Percentiles rank a stretch among this genome's conserved stretches.
These are phyloP conservation scores for Ailuropoda melanoleuca DNA, from an alignment of 2,113 vertebrate species.

Conservation along the genomic window DNA sequence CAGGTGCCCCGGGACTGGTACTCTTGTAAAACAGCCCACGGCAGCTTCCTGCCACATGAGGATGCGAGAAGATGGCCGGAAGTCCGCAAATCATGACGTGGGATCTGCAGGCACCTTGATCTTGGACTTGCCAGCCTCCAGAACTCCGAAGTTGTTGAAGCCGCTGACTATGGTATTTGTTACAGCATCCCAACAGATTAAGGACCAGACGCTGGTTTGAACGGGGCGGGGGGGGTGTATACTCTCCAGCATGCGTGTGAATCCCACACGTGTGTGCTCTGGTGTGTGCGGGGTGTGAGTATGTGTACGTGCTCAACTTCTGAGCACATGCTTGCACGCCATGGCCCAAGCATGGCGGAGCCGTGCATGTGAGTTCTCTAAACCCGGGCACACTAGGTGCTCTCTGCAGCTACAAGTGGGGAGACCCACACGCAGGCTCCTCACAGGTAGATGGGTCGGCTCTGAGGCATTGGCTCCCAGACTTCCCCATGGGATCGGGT, in stretches of 20 bases:
- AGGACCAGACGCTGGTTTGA: background rate
- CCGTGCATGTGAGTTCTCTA: fast-evolving
- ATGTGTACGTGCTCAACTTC: background rate
- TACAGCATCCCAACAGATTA: background rate
- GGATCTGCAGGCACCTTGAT: background rate
- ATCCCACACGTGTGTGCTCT: background rate
- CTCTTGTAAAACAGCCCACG: background rate
- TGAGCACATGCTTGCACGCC: background rate
- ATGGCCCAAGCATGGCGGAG: background rate
- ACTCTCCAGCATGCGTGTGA: fast-evolving
- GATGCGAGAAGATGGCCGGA: background rate
- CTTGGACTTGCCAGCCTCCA: background rate
- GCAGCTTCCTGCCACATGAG: background rate
- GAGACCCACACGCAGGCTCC: fast-evolving
- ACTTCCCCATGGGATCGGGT: background rate
- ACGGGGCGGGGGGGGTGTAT: background rate
- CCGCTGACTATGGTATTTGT: background rate
- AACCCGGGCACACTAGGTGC: no score
- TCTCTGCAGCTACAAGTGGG: fast-evolving
- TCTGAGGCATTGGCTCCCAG: background rate
- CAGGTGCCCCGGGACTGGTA: background rate
- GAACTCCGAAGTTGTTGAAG: background rate
- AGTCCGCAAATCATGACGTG: background rate
- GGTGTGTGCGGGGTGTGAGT: background rate
- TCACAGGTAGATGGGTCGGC: fast-evolving